phyloP scores from a whole-genome alignment of 2,888 invertebrate genomes.

The Pristionchus entomophagus region DNA sequence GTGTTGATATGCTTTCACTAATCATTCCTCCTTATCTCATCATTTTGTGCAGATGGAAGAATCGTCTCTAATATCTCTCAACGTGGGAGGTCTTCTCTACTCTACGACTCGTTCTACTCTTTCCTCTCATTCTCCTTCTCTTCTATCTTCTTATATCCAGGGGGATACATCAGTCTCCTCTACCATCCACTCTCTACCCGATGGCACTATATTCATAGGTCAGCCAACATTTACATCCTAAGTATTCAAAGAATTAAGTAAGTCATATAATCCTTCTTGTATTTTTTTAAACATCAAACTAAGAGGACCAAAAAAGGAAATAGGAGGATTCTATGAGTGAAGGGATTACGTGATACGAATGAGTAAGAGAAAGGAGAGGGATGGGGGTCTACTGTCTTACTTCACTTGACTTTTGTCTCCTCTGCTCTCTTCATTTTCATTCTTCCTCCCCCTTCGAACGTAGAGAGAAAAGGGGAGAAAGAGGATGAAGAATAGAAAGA shows the following conservation, averaged over 20 bases:
- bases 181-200: conserved; percentile 4
- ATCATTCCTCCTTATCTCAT: not conserved
- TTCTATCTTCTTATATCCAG: conserved; percentile 52
- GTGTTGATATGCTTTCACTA: too few species aligned
- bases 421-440: not conserved
- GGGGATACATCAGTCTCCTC: not conserved
- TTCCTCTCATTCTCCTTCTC: conserved; percentile 59
- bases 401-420: not conserved
- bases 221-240: not conserved
- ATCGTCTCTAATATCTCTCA: conserved; percentile 53
- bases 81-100: conserved; percentile 73
- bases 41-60: conserved; percentile 15
- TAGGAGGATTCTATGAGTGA: conserved; percentile 1
- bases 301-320: not conserved
- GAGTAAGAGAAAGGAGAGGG: conserved; percentile 34
- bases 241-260: not conserved
- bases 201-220: conserved; percentile 46
- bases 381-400: conserved; percentile 24
- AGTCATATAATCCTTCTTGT: not conserved
- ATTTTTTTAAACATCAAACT: not conserved
- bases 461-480: conserved; percentile 7
- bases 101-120: conserved; percentile 72
- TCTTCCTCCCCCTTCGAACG: not conserved
- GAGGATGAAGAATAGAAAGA: too few species aligned
- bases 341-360: conserved; percentile 48